Conservation (phyloP, 2,113 vertebrate genomes). For the Polypterus bichir region DNA sequence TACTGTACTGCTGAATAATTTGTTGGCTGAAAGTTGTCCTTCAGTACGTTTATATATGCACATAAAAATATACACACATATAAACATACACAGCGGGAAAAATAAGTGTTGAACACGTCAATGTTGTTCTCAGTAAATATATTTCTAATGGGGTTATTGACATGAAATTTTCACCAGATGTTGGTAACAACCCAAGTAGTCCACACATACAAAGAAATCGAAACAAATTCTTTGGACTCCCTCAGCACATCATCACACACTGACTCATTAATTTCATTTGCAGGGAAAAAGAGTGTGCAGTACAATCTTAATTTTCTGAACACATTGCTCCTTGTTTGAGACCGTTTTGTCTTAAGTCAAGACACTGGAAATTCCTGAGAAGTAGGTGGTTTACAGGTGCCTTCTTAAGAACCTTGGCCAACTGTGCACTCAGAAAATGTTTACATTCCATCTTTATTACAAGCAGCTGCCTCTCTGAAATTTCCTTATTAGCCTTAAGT, state of each 20-base stretch:
- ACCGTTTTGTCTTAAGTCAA: conserved; percentile 19
- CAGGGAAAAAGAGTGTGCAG: conserved; percentile 13
- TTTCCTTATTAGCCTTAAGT: conserved; percentile 8
- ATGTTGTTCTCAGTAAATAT: no score
- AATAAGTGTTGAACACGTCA: no score
- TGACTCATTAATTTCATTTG: conserved; percentile 11
- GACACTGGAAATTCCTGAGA: conserved; percentile 18
- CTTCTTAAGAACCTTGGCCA: conserved; percentile 19
- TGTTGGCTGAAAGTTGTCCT: no score
- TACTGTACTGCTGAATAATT: no score
- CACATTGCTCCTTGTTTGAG: conserved; percentile 13
- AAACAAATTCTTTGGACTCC: conserved; percentile 15
- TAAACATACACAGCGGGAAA: no score
- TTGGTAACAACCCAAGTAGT: no score
- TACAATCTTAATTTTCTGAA: conserved; percentile 16
- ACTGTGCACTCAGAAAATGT: conserved; percentile 15
- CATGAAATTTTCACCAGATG: no score
- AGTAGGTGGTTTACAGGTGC: conserved; percentile 16
- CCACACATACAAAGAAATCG: no score
- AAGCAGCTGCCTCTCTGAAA: conserved; percentile 13
- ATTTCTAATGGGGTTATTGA: no score
- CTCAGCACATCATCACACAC: conserved; percentile 13
- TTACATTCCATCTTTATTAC: conserved; percentile 20
- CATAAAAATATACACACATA: no score
- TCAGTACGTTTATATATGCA: no score